Evolutionary conservation across 2,888 invertebrate genomes (phyloP).

Genomic region (Caenorhabditis wallacei): DNA sequence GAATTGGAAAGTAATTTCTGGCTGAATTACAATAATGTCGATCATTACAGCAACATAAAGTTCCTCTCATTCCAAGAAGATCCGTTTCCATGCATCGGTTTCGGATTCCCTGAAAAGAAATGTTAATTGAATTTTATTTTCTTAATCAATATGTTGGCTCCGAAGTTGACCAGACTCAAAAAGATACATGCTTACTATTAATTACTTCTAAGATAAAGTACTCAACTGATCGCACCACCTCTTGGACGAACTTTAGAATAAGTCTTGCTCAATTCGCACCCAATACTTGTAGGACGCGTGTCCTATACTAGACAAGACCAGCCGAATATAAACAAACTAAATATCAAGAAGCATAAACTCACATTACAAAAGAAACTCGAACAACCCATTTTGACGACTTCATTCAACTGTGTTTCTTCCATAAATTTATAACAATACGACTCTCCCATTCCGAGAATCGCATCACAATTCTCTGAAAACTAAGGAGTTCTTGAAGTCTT

Average conservation of each 20-base stretch:
- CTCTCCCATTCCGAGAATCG: slow-evolving; percentile 68
- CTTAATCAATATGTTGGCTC: no score
- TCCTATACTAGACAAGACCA: no score
- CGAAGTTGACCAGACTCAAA: no score
- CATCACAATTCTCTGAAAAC: slow-evolving; percentile 58
- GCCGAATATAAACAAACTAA: no score
- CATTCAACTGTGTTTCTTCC: slow-evolving; percentile 70
- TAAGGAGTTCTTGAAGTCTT: background rate
- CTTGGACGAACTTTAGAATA: no score
- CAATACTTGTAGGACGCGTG: no score
- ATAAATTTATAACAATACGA: slow-evolving; percentile 75
- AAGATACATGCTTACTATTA: no score
- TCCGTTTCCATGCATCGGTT: slow-evolving; percentile 73
- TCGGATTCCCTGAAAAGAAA: slow-evolving; percentile 74
- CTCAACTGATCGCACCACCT: no score
- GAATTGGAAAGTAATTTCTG: background rate
- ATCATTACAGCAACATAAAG: slow-evolving; percentile 76
- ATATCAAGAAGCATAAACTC: no score
- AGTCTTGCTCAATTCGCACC: no score
- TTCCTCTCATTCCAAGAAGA: slow-evolving; percentile 74
- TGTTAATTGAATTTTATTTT: no score
- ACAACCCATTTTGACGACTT: slow-evolving; percentile 75
- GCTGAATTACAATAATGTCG: slow-evolving; percentile 72
- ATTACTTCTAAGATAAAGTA: no score
- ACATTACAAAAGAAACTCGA: slow-evolving; percentile 74